Percentiles rank a stretch among this genome's conserved stretches.
Conservation (phyloP, 2,797 vertebrate genomes). For the Acipenser ruthenus region DNA sequence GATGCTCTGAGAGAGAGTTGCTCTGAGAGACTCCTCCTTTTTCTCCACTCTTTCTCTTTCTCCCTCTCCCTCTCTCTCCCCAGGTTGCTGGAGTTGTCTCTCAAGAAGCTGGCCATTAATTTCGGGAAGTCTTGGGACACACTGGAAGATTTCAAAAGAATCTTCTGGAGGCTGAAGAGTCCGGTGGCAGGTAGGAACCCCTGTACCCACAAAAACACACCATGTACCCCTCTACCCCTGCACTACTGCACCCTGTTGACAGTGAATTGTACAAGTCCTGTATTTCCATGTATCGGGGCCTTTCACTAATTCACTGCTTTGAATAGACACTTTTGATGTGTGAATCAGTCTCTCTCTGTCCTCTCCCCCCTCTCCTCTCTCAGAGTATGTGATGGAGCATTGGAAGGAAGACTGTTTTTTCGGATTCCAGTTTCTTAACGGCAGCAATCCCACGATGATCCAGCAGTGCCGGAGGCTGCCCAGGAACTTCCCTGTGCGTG, state of each 20-base stretch:
- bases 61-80: background rate
- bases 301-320: no score
- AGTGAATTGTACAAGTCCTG: no score
- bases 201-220: constrained; percentile 10
- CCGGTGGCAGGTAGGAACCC: constrained; percentile 50
- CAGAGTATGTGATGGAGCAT: constrained; percentile 69
- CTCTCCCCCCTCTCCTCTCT: no score
- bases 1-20: no score
- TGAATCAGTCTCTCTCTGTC: background rate
- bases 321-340: background rate
- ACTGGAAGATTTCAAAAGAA: constrained; percentile 66
- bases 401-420: constrained; percentile 76
- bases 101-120: constrained; percentile 59
- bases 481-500: constrained; percentile 41
- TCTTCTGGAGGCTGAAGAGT: constrained; percentile 69
- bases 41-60: background rate
- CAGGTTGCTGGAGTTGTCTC: constrained; percentile 57
- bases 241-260: no score
- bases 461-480: constrained; percentile 35
- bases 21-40: background rate
- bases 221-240: background rate
- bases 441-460: constrained; percentile 69
- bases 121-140: constrained; percentile 63
- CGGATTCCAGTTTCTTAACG: constrained; percentile 73
- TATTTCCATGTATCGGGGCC: no score